Evolutionary conservation across 1,140 invertebrate genomes (phyloP).

Genomic region (Papilio aristodemus): DNA sequence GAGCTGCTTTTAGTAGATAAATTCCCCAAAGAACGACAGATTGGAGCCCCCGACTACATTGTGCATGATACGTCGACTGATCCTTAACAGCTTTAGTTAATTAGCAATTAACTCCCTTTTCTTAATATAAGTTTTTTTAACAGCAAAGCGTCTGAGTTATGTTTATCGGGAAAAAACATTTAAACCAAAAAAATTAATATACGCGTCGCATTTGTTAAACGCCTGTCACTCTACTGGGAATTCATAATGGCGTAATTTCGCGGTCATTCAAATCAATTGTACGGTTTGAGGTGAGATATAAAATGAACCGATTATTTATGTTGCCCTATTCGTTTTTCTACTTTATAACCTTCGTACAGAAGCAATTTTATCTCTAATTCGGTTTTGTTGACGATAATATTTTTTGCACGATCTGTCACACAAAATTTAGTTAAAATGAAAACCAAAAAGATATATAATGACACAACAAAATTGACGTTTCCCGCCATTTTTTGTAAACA

Average conservation of each 20-base stretch:
- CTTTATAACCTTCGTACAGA: not conserved
- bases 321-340: conserved; percentile 10
- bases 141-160: not conserved
- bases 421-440: conserved; percentile 3
- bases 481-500: not conserved
- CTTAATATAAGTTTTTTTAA: not conserved
- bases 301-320: conserved; percentile 1
- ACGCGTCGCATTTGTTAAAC: conserved; percentile 10
- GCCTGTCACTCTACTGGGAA: conserved; percentile 19
- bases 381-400: not conserved
- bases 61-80: too few species aligned
- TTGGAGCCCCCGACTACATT: too few species aligned
- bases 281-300: conserved; percentile 1
- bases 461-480: conserved; percentile 3
- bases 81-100: too few species aligned
- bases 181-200: conserved; percentile 2
- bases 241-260: conserved; percentile 20
- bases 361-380: conserved; percentile 12
- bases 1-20: too few species aligned
- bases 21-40: too few species aligned
- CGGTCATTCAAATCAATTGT: conserved; percentile 16
- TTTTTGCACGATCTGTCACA: not conserved
- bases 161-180: not conserved
- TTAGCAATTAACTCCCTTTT: too few species aligned
- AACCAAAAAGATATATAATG: not conserved